Evolutionary conservation across 1,140 invertebrate genomes (phyloP).

Genomic region (Melipona quadrifasciata): DNA sequence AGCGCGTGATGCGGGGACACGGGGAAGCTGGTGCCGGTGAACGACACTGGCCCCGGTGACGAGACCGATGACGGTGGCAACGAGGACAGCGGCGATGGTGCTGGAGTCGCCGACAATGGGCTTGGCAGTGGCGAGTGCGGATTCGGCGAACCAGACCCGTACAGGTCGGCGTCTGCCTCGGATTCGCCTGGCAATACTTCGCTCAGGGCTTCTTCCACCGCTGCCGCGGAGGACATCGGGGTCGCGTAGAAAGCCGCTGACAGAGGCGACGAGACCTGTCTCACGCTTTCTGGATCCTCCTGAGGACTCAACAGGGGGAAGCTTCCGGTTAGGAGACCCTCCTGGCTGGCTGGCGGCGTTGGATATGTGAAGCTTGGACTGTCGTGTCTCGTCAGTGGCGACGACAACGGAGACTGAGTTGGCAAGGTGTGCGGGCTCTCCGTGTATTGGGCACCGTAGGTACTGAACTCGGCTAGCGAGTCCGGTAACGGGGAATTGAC

Average conservation of each 20-base stretch:
- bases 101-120: conserved; percentile 84
- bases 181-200: conserved; percentile 90
- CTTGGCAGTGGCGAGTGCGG: conserved; percentile 86
- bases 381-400: conserved; percentile 85
- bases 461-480: conserved; percentile 90
- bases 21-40: conserved; percentile 80
- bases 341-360: conserved; percentile 91
- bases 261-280: conserved; percentile 87
- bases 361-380: conserved; percentile 89
- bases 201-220: conserved; percentile 90
- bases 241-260: conserved; percentile 92
- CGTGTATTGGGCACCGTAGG: conserved; percentile 83
- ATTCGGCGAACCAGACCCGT: conserved; percentile 81
- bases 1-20: conserved; percentile 83
- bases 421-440: conserved; percentile 82
- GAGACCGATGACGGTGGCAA: conserved; percentile 82
- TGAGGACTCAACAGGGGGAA: conserved; percentile 82
- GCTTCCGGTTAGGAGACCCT: conserved; percentile 84
- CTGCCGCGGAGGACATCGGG: conserved; percentile 92
- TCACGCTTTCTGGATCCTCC: conserved; percentile 82
- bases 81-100: conserved; percentile 83
- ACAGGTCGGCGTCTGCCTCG: conserved; percentile 84
- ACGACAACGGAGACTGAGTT: conserved; percentile 85
- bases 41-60: conserved; percentile 82
- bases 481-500: conserved; percentile 89